Conservation (phyloP, 2,797 vertebrate genomes). For the Cirrhinus molitorella region DNA sequence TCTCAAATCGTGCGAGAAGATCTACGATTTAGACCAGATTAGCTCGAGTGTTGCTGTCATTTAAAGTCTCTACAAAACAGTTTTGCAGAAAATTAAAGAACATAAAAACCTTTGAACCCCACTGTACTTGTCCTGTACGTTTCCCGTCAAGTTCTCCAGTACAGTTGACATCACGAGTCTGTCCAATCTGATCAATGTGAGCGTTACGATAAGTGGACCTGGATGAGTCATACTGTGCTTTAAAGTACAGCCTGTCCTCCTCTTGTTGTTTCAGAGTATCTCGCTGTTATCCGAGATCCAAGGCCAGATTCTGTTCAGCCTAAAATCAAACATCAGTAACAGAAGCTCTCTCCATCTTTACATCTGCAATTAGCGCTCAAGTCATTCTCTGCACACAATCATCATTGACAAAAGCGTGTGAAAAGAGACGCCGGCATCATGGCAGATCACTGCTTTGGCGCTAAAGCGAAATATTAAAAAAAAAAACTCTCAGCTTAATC, state of each 20-base stretch:
- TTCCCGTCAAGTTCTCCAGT: neutral
- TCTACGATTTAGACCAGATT: neutral
- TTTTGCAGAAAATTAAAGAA: neutral
- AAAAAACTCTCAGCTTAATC: constrained; percentile 14
- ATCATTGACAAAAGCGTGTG: neutral
- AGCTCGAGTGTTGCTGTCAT: neutral
- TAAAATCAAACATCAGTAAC: neutral
- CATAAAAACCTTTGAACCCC: neutral
- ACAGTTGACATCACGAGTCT: constrained; percentile 16
- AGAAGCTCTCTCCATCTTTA: neutral
- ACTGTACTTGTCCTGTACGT: neutral
- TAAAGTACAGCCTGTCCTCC: constrained; percentile 51
- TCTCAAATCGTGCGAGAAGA: neutral
- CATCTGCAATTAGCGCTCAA: neutral
- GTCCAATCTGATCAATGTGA: constrained; percentile 35
- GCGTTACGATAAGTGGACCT: constrained; percentile 32
- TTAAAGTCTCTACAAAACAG: neutral
- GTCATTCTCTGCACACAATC: neutral
- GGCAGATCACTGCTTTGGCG: neutral
- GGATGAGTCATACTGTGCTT: constrained; percentile 56
- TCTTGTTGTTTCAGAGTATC: constrained; percentile 42
- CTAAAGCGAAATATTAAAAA: neutral
- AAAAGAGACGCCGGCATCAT: neutral
- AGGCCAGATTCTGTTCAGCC: constrained; percentile 43
- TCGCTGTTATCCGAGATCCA: constrained; percentile 34